Percentiles rank a stretch among this genome's conserved stretches.
Evolutionary conservation across 1,140 invertebrate genomes (phyloP).

Genomic region (Leptinotarsa defecta): DNA sequence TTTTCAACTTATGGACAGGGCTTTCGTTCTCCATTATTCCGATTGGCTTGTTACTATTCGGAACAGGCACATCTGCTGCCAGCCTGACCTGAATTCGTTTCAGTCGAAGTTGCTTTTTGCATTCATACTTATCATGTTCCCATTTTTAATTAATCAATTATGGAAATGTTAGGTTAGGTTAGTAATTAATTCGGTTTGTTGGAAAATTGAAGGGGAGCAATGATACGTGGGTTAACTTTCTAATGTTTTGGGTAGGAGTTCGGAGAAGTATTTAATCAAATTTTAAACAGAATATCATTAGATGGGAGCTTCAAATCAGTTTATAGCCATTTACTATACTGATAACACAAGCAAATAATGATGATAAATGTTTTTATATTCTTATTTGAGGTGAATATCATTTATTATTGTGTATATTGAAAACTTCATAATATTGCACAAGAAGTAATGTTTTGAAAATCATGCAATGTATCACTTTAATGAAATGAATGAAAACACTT

Average conservation of each 20-base stretch:
- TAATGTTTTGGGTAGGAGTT: background rate
- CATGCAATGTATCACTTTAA: no score
- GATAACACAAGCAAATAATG: no score
- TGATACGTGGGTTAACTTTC: constrained; percentile 5
- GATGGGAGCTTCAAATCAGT: background rate
- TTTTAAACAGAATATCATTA: background rate
- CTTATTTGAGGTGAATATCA: no score
- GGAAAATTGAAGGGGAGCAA: background rate
- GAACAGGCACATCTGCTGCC: constrained; percentile 4
- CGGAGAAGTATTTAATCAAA: background rate
- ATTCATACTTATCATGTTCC: constrained; percentile 3
- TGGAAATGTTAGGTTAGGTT: constrained; percentile 1
- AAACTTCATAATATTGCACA: no score
- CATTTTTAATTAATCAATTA: constrained; percentile 9
- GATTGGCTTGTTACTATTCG: constrained; percentile 3
- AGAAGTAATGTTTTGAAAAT: no score
- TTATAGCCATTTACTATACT: no score
- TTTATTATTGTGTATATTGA: no score
- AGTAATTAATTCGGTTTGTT: constrained; percentile 3
- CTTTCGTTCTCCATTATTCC: constrained; percentile 1
- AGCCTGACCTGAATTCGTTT: background rate
- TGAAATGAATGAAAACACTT: no score
- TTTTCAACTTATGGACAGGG: constrained; percentile 6
- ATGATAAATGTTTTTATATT: no score
- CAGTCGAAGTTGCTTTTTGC: background rate